phyloP scores from a whole-genome alignment of 2,888 invertebrate species.

The Clunio marinus region DNA sequence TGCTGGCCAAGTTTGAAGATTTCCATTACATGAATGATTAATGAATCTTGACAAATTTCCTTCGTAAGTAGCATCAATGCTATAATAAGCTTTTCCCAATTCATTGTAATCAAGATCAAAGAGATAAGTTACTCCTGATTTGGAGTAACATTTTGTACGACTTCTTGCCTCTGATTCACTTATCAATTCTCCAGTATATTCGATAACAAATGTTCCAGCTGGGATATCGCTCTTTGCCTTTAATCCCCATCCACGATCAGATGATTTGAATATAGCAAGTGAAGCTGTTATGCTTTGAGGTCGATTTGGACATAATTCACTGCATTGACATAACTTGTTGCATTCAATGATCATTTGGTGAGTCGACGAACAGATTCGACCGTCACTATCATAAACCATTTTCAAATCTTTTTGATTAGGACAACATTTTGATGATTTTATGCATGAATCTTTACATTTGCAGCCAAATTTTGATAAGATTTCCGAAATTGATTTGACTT shows the following conservation, averaged over 20 bases:
- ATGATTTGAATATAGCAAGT: conserved; percentile 68
- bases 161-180: conserved; percentile 82
- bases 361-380: neutral
- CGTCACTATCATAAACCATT: neutral
- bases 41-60: conserved; percentile 97
- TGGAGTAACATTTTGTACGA: conserved; percentile 77
- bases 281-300: conserved; percentile 49
- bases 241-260: conserved; percentile 95
- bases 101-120: conserved; percentile 19
- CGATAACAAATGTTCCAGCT: conserved; percentile 87
- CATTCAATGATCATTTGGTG: conserved; percentile 17
- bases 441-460: neutral
- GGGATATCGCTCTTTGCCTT: conserved; percentile 52
- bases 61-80: conserved; percentile 90
- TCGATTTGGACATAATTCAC: conserved; percentile 93
- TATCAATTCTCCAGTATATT: conserved; percentile 97
- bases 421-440: neutral
- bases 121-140: conserved; percentile 57
- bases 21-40: conserved; percentile 98
- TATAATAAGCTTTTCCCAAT: neutral
- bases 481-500: neutral
- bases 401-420: neutral
- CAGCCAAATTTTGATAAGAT: neutral
- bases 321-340: conserved; percentile 59
- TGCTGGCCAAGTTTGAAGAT: conserved; percentile 96